Base-by-base conservation (phyloP, 2,113 vertebrate genomes). In the Oreochromis spilurus region DNA sequence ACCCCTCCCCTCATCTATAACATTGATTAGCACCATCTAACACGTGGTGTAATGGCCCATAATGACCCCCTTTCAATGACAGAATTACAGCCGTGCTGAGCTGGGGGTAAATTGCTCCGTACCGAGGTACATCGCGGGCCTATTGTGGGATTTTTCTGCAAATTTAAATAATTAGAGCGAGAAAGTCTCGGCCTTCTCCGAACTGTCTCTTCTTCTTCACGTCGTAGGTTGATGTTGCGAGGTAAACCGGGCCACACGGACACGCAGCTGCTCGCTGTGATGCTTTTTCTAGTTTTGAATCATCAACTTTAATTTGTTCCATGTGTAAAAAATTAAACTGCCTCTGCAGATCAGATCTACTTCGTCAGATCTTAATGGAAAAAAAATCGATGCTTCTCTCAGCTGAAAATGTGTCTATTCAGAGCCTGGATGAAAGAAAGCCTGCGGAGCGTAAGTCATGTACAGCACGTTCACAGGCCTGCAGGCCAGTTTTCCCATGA, bases 1-100 rank as follows among this genome's bases (percentile, higher is more conserved):
- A 3, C 13, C 4, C 13, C 36, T 55, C 31, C 24, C 34, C 48
- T 24, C 14, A 7, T 70, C 77, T 2, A n/a, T n/a, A 82, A n/a
- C 65, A 77, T 43, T 36, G 70, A 86, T 57, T 57, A 54, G 57
- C 14, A 16, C 45, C 34, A 14, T 65, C 50, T 38, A 29, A 26
- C 45, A 7, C 4, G n/a, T 53, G n/a, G 52, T 8, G n/a, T 67
- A 67, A 82, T 13, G 36, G 43, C 70, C 83, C 29, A 19, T 36
- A 60, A 40, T 62, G 62, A 19, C 12, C 24, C 48, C 7, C 4
- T 31, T 17, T 19, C 34, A 54, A 29, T 54, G 31, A 6, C 9
- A 10, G 34, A 72, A 75, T 60, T 19, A 58, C 79, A 75, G 84
- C 52, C 2, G 14, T 19, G 40, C 24, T 52, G 26, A 84, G 26